Conservation (phyloP, 2,888 invertebrate genomes). For the Cylindroiulus punctatus region DNA sequence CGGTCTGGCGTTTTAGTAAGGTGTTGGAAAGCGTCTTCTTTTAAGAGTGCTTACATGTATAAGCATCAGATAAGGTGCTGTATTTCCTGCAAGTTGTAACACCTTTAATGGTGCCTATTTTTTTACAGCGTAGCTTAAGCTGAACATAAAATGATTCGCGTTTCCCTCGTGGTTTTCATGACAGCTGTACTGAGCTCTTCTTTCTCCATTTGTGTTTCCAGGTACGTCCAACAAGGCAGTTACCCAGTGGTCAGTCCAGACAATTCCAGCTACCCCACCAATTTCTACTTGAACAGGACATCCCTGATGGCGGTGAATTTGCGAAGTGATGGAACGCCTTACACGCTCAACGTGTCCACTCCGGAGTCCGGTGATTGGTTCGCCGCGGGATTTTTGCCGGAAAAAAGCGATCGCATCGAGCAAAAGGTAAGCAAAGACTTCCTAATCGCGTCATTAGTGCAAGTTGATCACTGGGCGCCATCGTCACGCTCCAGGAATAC, state of each 20-base stretch:
- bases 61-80: no score
- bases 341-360: conserved; percentile 61
- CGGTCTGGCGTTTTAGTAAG: no score
- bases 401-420: conserved; percentile 61
- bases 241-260: conserved; percentile 66
- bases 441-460: background rate
- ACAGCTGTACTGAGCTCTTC: background rate
- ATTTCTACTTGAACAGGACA: conserved; percentile 63
- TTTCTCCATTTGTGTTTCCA: conserved; percentile 64
- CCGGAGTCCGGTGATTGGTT: conserved; percentile 66
- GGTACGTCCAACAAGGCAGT: conserved; percentile 65
- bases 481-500: background rate
- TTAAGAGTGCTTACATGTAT: no score
- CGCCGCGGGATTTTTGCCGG: conserved; percentile 70
- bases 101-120: no score
- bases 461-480: background rate
- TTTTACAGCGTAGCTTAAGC: background rate
- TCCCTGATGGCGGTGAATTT: conserved; percentile 62
- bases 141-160: background rate
- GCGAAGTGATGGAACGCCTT: conserved; percentile 62
- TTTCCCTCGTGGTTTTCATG: background rate
- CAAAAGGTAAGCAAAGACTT: conserved; percentile 60
- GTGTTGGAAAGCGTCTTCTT: no score
- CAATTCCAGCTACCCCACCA: conserved; percentile 65
- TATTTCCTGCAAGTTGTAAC: no score